Conservation (phyloP, 1,140 invertebrate genomes). For the Hylaeus volcanicus region DNA sequence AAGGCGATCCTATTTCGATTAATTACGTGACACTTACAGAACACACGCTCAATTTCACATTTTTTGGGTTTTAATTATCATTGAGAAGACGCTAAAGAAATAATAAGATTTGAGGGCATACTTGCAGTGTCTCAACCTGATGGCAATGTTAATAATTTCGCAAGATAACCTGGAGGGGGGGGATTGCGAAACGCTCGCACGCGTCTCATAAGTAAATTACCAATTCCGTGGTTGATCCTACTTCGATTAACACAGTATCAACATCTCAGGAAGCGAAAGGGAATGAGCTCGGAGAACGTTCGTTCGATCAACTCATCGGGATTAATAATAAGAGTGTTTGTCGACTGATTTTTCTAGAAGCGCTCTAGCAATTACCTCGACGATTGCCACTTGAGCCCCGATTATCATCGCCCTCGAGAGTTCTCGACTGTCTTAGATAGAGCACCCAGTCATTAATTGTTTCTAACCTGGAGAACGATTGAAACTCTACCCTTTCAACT, state of each 20-base stretch:
- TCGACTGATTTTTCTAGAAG: constrained; percentile 71
- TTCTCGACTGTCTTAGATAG: constrained; percentile 19
- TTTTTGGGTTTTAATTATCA: too few species aligned
- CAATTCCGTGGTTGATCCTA: constrained; percentile 64
- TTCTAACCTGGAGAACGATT: neutral
- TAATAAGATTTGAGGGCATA: neutral
- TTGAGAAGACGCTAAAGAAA: neutral
- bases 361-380: constrained; percentile 67
- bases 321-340: constrained; percentile 74
- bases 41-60: too few species aligned
- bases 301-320: constrained; percentile 61
- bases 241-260: constrained; percentile 68
- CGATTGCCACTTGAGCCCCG: constrained; percentile 65
- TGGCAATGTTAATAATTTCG: constrained; percentile 20
- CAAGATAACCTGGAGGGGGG: neutral
- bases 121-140: neutral
- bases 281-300: constrained; percentile 45
- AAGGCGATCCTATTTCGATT: too few species aligned
- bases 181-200: neutral
- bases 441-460: neutral
- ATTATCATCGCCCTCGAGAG: constrained; percentile 61
- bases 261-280: constrained; percentile 54
- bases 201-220: constrained; percentile 42
- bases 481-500: too few species aligned
- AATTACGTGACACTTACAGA: too few species aligned